A percentile compares a stretch with the other conserved stretches of the same genome.
Evolutionary conservation across 1,140 invertebrate species (phyloP).

Genomic region (Melitaea cinxia): DNA sequence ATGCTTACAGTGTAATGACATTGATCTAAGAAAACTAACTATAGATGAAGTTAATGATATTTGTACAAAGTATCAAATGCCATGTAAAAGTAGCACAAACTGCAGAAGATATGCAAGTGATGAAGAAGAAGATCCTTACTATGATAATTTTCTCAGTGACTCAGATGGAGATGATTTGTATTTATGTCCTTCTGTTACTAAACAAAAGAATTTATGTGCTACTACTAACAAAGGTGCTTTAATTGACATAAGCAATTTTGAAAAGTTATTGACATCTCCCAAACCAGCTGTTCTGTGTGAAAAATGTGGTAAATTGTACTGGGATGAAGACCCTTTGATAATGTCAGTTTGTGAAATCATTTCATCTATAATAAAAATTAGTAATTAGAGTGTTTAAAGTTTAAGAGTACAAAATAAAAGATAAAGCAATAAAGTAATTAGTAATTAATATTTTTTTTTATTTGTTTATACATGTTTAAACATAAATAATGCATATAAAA

Average conservation of each 20-base stretch:
- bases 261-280: slow-evolving; percentile 45
- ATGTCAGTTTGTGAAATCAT: slow-evolving; percentile 24
- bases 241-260: slow-evolving; percentile 55
- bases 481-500: slow-evolving; percentile 2
- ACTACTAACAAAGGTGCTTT: slow-evolving; percentile 58
- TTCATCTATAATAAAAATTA: slow-evolving; percentile 7
- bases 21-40: slow-evolving; percentile 48
- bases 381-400: neutral
- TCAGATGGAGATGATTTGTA: slow-evolving; percentile 65
- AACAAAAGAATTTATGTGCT: slow-evolving; percentile 42
- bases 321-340: slow-evolving; percentile 56
- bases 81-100: slow-evolving; percentile 23
- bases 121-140: slow-evolving; percentile 54
- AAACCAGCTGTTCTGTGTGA: slow-evolving; percentile 65
- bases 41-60: slow-evolving; percentile 52
- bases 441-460: neutral
- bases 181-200: slow-evolving; percentile 33
- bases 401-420: slow-evolving; percentile 10
- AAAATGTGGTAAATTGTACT: slow-evolving; percentile 67
- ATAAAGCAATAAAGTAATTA: slow-evolving; percentile 9
- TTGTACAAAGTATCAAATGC: slow-evolving; percentile 44
- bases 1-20: slow-evolving; percentile 68
- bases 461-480: neutral
- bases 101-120: slow-evolving; percentile 41
- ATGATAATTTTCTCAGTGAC: slow-evolving; percentile 70